Evolutionary conservation across 2,888 invertebrate species (phyloP).

Genomic region (Uropetala carovei): DNA sequence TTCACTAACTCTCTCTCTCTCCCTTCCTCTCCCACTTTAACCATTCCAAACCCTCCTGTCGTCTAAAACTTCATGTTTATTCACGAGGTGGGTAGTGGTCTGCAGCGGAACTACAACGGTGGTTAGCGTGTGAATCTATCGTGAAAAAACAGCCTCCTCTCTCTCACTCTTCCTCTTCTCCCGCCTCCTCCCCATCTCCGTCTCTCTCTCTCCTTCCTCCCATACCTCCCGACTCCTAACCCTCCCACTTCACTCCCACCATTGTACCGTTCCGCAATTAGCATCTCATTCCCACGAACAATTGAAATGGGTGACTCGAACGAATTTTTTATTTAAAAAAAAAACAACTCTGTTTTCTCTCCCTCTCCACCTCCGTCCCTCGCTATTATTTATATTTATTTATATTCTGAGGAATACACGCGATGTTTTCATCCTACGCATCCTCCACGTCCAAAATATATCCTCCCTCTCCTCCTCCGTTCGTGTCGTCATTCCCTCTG

Average conservation of each 20-base stretch:
- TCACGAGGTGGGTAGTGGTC: slow-evolving; percentile 52
- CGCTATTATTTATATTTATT: not conserved
- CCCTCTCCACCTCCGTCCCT: not conserved
- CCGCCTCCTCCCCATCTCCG: not conserved
- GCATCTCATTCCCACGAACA: slow-evolving; percentile 63
- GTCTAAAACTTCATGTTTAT: slow-evolving; percentile 63
- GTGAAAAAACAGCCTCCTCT: slow-evolving; percentile 60
- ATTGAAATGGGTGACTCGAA: slow-evolving; percentile 62
- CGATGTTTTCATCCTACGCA: not conserved
- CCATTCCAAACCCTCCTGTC: slow-evolving; percentile 48
- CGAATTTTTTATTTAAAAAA: not conserved
- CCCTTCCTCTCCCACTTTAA: not conserved
- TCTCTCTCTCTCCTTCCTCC: not conserved
- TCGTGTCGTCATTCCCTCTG: not conserved
- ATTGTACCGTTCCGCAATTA: slow-evolving; percentile 58
- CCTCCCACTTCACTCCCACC: slow-evolving; percentile 52
- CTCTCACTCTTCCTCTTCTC: not conserved
- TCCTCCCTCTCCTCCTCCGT: not conserved
- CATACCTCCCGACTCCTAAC: slow-evolving; percentile 12
- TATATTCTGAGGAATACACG: not conserved
- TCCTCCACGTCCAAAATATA: not conserved
- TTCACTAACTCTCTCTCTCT: not conserved
- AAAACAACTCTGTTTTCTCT: not conserved
- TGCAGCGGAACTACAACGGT: slow-evolving; percentile 62
- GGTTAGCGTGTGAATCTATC: slow-evolving; percentile 64